phyloP scores from a whole-genome alignment of 1,140 invertebrate species.

The Cotesia vestalis region DNA sequence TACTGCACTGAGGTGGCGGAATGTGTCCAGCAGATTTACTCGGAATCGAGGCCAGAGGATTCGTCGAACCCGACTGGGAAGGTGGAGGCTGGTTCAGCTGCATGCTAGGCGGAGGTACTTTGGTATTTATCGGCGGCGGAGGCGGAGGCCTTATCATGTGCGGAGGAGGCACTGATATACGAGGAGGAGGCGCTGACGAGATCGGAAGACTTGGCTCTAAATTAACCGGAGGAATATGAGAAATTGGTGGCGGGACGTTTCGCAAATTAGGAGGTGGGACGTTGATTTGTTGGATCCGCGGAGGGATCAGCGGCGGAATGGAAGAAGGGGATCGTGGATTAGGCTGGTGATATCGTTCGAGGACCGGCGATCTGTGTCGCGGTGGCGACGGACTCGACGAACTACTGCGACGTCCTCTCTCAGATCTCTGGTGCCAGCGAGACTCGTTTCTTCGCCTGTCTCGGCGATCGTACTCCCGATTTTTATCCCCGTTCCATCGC shows the following conservation, averaged over 20 bases:
- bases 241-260: slow-evolving; percentile 41
- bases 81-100: slow-evolving; percentile 20
- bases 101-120: slow-evolving; percentile 55
- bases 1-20: slow-evolving; percentile 57
- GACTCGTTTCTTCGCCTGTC: slow-evolving; percentile 56
- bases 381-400: slow-evolving; percentile 60
- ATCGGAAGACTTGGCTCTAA: slow-evolving; percentile 41
- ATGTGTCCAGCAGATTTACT: slow-evolving; percentile 52
- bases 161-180: slow-evolving; percentile 58
- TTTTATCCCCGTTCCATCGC: slow-evolving; percentile 55
- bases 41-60: slow-evolving; percentile 40
- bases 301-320: slow-evolving; percentile 55
- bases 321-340: slow-evolving; percentile 27
- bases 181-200: slow-evolving; percentile 34
- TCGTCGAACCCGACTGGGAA: slow-evolving; percentile 48
- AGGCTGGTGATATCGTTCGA: slow-evolving; percentile 50
- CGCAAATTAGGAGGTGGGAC: slow-evolving; percentile 56
- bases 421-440: slow-evolving; percentile 52
- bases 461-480: slow-evolving; percentile 54
- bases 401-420: slow-evolving; percentile 51
- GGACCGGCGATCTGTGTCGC: slow-evolving; percentile 46
- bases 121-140: slow-evolving; percentile 55
- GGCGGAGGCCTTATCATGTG: slow-evolving; percentile 54
- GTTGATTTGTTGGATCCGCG: slow-evolving; percentile 55
- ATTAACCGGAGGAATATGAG: slow-evolving; percentile 52